Evolutionary conservation across 1,140 invertebrate species (phyloP), one percentile per base, ranked within the genome.

Genomic region (Zaprionus nigranus): DNA sequence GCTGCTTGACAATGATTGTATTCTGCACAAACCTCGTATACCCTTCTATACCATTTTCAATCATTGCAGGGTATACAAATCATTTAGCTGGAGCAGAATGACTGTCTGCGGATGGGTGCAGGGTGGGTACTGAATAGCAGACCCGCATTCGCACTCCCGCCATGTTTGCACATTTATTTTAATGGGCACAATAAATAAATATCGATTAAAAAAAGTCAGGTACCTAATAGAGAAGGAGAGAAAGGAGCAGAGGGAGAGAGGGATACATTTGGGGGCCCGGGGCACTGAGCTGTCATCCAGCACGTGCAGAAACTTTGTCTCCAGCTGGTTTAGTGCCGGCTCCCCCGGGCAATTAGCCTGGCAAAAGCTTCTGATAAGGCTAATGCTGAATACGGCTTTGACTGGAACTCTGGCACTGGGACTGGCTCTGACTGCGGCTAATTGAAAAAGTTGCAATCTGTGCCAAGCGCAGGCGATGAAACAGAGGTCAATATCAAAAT

Each of bases 401-500:
- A 7, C n/a, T 17, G n/a, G 6, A 46, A 17, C 40, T 46, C 40
- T 46, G 40, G 40, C 3, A 2, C 6, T 40, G 62, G 46, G 20
- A 11, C 34, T 24, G 38, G 5, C 20, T 54, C 26, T 53, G 11
- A 36, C 61, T 69, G 81, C 46, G 60, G 66, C 79, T 87, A 86
- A 86, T 86, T 86, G 83, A 87, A 86, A 87, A 82, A 86, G 82
- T 86, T 85, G 82, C 82, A 86, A 69, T 86, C 62, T 54, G 59
- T 69, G 56, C 36, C 51, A 54, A 57, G 78, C 61, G 40, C 68
- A 74, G 82, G 51, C 67, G 75, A 53, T 65, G 67, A 68, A 30
- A 2, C 7, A 30, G 28, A 7, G 6, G 7, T 43, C 56, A 9
- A 60, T 58, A 24, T 22, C 20, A 26, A 46, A 51, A 67, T 40